These are phyloP conservation scores for Leptopilina drosophilae DNA, from an alignment of 2,888 invertebrate species.

Conservation along the genomic window DNA sequence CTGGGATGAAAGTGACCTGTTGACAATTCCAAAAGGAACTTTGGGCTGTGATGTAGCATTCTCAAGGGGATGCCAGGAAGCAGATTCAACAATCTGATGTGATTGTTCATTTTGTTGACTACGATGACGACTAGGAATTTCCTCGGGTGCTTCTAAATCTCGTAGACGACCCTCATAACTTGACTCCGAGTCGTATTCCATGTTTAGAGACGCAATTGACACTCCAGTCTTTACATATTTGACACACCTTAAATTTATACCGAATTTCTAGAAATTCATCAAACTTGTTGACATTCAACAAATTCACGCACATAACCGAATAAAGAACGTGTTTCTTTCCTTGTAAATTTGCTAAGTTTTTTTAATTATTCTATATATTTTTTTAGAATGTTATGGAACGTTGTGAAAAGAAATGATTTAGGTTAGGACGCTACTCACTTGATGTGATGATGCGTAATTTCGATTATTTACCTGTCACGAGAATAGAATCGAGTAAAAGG, in stretches of 20 bases:
- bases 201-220: constrained; percentile 51
- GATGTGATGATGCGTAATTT: constrained; percentile 26
- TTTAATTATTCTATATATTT: neutral
- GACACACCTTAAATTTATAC: constrained; percentile 20
- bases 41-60: constrained; percentile 47
- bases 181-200: constrained; percentile 72
- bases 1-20: constrained; percentile 67
- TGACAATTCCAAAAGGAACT: constrained; percentile 48
- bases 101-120: constrained; percentile 41
- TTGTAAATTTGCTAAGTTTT: neutral
- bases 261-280: neutral
- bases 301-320: constrained; percentile 48
- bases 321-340: neutral
- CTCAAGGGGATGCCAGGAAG: constrained; percentile 52
- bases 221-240: constrained; percentile 51
- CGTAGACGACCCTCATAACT: constrained; percentile 66
- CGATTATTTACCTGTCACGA: constrained; percentile 18
- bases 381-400: neutral
- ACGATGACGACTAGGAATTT: constrained; percentile 43
- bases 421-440: constrained; percentile 50
- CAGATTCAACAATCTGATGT: constrained; percentile 48
- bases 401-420: constrained; percentile 33
- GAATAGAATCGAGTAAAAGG: neutral
- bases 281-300: neutral
- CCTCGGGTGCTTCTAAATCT: constrained; percentile 60